phyloP scores from a whole-genome alignment of 2,113 vertebrate genomes.

The Semnornis frantzii region DNA sequence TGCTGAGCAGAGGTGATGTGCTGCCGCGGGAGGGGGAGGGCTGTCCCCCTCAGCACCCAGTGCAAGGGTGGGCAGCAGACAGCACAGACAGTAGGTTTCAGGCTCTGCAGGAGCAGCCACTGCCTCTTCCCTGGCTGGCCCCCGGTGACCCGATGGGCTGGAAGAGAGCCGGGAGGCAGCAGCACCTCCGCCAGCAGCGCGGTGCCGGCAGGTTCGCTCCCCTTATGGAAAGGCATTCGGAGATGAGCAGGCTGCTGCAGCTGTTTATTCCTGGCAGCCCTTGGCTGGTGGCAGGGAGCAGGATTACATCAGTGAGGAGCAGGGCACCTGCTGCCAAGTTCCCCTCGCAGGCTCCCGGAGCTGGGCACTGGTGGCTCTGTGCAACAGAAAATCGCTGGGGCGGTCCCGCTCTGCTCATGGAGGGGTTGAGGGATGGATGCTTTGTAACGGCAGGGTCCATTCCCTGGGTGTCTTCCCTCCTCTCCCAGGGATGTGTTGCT shows the following conservation, averaged over 20 bases:
- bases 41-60: neutral
- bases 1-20: neutral
- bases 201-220: constrained; percentile 14
- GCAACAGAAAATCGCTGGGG: neutral
- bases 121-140: neutral
- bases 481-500: neutral
- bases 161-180: neutral
- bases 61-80: neutral
- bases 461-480: neutral
- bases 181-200: neutral
- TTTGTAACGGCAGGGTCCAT: accelerated
- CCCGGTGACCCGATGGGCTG: neutral
- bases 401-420: neutral
- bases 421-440: neutral
- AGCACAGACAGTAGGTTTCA: accelerated
- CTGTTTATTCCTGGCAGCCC: constrained; percentile 41
- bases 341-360: accelerated
- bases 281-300: neutral
- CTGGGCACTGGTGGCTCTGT: neutral
- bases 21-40: neutral
- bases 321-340: neutral
- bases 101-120: neutral
- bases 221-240: constrained; percentile 54
- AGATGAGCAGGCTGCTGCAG: neutral
- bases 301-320: neutral